Evolutionary conservation across 2,797 vertebrate species (phyloP).

Genomic region (Tapirus indicus): DNA sequence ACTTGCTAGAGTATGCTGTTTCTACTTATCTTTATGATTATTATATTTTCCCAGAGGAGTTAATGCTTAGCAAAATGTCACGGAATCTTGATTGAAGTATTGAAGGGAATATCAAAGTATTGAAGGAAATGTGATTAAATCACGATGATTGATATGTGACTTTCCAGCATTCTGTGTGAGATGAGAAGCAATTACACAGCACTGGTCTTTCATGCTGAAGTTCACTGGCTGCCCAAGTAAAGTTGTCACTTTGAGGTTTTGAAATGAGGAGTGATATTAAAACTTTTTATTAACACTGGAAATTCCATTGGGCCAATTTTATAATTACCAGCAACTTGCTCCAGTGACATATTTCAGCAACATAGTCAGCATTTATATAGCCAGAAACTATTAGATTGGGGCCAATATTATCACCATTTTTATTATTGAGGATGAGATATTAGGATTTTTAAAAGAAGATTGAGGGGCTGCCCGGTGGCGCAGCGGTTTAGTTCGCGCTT

Average conservation of each 20-base stretch:
- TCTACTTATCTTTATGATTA: not conserved
- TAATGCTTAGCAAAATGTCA: not conserved
- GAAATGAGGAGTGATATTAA: not conserved
- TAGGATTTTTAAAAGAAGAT: not conserved
- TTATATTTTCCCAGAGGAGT: not conserved
- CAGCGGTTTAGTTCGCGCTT: no score
- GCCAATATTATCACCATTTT: not conserved
- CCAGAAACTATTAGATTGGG: not conserved
- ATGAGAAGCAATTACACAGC: not conserved
- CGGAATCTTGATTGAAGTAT: not conserved
- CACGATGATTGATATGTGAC: not conserved
- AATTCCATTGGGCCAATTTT: not conserved
- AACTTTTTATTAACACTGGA: not conserved
- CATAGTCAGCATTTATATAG: not conserved
- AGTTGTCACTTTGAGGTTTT: not conserved
- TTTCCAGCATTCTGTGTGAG: not conserved
- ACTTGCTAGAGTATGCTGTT: not conserved
- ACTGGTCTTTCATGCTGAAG: not conserved
- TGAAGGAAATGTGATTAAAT: not conserved
- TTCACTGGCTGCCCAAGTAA: not conserved
- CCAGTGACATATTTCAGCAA: not conserved
- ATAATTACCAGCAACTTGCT: not conserved
- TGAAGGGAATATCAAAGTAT: not conserved
- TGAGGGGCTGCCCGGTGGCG: no score
- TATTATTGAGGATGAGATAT: not conserved